Percentiles rank a stretch among this genome's conserved stretches.
phyloP scores from a whole-genome alignment of 2,888 invertebrate genomes.

The Clepsis dumicolana region DNA sequence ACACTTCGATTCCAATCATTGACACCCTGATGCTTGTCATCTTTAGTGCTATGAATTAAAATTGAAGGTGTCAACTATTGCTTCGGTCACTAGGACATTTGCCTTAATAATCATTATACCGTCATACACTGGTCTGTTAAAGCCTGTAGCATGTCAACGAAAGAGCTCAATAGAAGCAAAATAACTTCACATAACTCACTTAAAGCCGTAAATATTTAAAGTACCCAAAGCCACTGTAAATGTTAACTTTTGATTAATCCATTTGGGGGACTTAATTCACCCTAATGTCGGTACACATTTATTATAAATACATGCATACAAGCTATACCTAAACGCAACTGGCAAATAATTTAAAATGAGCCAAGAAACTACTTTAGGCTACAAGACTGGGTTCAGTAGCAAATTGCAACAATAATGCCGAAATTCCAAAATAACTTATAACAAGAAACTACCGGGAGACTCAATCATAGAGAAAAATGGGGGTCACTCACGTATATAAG shows the following conservation, averaged over 20 bases:
- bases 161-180: neutral
- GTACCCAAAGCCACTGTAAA: slow-evolving; percentile 15
- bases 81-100: too few species aligned
- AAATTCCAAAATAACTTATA: neutral
- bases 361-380: neutral
- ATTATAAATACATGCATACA: slow-evolving; percentile 24
- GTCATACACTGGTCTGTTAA: neutral
- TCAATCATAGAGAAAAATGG: too few species aligned
- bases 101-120: neutral
- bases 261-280: slow-evolving; percentile 43
- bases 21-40: too few species aligned
- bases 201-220: slow-evolving; percentile 30
- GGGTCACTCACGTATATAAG: too few species aligned
- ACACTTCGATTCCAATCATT: too few species aligned
- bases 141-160: neutral
- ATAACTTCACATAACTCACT: slow-evolving; percentile 6
- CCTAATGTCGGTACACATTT: slow-evolving; percentile 39
- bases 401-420: neutral
- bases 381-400: slow-evolving; percentile 12
- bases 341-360: slow-evolving; percentile 56
- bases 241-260: slow-evolving; percentile 42
- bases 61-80: too few species aligned
- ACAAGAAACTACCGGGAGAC: too few species aligned
- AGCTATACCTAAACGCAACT: slow-evolving; percentile 42
- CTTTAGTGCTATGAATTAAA: too few species aligned